Evolutionary conservation across 2,113 vertebrate genomes (phyloP).

Genomic region (Tympanuchus pallidicinctus): DNA sequence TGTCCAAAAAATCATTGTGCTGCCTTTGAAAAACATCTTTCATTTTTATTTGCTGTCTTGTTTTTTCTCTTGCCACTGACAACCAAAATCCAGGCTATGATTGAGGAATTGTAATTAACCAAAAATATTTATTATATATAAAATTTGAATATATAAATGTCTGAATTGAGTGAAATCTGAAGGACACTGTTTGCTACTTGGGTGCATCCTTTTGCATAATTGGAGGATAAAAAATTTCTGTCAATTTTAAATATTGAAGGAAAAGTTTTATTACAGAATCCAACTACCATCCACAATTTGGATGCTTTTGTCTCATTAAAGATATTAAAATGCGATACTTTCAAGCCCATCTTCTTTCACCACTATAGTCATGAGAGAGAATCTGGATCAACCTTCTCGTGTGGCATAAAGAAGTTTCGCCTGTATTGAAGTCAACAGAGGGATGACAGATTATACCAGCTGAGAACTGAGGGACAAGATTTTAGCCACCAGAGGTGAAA

Average conservation of each 20-base stretch:
- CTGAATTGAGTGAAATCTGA: not conserved
- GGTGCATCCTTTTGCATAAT: not conserved
- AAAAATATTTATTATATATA: not conserved
- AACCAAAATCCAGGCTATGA: not conserved
- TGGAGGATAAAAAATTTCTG: not conserved
- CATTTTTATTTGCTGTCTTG: not conserved
- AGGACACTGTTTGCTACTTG: not conserved
- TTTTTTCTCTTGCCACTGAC: not conserved
- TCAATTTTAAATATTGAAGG: not conserved
- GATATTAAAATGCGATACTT: not conserved
- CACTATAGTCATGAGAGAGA: not conserved
- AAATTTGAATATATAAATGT: too few relatives aligned
- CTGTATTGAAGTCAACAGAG: not conserved
- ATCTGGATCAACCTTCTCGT: not conserved
- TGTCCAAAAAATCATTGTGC: not conserved
- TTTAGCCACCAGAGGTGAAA: conserved; percentile 10
- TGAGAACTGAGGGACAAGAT: conserved; percentile 8
- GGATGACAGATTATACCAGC: not conserved
- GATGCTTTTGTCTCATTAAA: not conserved
- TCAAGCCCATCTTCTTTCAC: not conserved
- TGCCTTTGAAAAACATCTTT: not conserved
- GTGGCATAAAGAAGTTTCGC: not conserved
- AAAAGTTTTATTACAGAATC: not conserved
- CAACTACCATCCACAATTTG: not conserved
- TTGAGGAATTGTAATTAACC: not conserved